Conservation (phyloP, 2,888 invertebrate genomes). For the Athripsodes cinereus region DNA sequence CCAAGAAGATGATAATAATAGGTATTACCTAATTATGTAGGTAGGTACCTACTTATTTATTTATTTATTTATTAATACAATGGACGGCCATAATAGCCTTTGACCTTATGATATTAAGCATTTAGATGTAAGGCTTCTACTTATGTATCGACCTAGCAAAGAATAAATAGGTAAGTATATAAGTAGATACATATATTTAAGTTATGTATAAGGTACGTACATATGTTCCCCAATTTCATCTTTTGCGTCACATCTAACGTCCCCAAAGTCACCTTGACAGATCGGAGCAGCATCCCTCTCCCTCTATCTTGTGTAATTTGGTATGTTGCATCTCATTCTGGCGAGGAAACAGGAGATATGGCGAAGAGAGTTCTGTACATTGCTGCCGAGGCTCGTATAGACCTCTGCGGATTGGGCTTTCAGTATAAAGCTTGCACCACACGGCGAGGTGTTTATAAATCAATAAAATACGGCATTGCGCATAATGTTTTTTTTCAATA, state of each 20-base stretch:
- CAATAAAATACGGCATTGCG: too few species aligned
- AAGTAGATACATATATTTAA: neutral
- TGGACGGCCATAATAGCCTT: too few species aligned
- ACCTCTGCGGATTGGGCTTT: slow-evolving; percentile 20
- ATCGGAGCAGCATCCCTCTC: slow-evolving; percentile 9
- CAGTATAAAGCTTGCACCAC: slow-evolving; percentile 12
- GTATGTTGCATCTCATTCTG: slow-evolving; percentile 12
- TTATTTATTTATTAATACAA: too few species aligned
- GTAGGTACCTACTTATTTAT: too few species aligned
- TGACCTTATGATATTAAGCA: too few species aligned
- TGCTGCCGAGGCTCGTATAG: slow-evolving; percentile 17
- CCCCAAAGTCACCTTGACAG: slow-evolving; percentile 27
- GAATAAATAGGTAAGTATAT: neutral
- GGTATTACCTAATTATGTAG: too few species aligned
- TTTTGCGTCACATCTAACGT: slow-evolving; percentile 21
- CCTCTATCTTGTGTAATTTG: neutral
- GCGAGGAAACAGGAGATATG: neutral
- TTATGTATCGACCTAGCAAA: too few species aligned
- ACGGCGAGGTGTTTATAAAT: too few species aligned
- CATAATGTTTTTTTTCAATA: too few species aligned
- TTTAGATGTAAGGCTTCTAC: too few species aligned
- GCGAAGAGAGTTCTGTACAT: slow-evolving; percentile 16
- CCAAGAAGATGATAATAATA: too few species aligned
- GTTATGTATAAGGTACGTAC: neutral
- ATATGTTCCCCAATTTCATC: slow-evolving; percentile 3